These are phyloP conservation scores for Torymus aiolomorphi DNA, from an alignment of 2,888 invertebrate species.

Conservation along the genomic window DNA sequence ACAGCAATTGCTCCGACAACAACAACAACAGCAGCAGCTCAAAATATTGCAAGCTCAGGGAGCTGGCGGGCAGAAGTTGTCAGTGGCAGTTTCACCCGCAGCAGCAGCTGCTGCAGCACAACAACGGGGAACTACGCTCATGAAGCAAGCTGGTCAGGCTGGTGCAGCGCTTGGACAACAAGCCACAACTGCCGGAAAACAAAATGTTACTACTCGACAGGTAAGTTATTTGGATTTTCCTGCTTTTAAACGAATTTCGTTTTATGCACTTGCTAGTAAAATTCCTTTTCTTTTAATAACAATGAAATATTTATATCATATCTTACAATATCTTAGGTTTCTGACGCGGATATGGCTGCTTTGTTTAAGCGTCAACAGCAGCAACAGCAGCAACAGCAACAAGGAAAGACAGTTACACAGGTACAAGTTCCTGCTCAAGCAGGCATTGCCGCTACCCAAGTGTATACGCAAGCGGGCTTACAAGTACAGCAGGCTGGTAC, in stretches of 20 bases:
- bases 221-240: constrained; percentile 16
- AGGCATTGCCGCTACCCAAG: constrained; percentile 76
- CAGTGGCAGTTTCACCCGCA: constrained; percentile 72
- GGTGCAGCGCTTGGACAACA: constrained; percentile 58
- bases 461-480: constrained; percentile 79
- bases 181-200: constrained; percentile 30
- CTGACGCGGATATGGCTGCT: constrained; percentile 80
- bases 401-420: constrained; percentile 74
- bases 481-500: constrained; percentile 78
- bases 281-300: too few relatives aligned
- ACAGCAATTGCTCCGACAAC: constrained; percentile 76
- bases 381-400: constrained; percentile 63
- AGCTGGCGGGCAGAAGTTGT: constrained; percentile 71
- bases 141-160: constrained; percentile 65
- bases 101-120: constrained; percentile 67
- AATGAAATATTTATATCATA: neutral
- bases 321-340: constrained; percentile 67
- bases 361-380: constrained; percentile 78
- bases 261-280: too few relatives aligned
- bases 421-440: constrained; percentile 71
- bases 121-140: constrained; percentile 69
- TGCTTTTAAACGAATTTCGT: neutral
- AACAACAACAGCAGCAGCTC: constrained; percentile 71
- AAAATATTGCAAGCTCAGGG: constrained; percentile 70
- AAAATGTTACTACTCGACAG: constrained; percentile 50